Conservation (phyloP, 1,140 invertebrate species). For the Pectinophora gossypiella region DNA sequence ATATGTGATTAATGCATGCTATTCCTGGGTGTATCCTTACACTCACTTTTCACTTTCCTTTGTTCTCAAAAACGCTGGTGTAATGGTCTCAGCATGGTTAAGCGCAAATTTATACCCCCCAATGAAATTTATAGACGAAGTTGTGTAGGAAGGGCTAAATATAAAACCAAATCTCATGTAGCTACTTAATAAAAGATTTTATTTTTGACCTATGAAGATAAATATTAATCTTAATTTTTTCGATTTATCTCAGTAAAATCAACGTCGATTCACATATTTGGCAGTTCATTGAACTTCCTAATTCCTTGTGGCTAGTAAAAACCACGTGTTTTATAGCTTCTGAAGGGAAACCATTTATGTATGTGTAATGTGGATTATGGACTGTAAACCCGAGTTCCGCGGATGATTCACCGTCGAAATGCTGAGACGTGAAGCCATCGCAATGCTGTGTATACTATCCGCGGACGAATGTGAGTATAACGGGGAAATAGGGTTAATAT, state of each 20-base stretch:
- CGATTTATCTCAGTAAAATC: no score
- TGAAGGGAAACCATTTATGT: constrained; percentile 17
- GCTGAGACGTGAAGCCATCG: constrained; percentile 29
- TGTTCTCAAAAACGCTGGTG: constrained; percentile 16
- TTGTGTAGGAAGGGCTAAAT: no score
- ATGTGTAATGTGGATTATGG: constrained; percentile 14
- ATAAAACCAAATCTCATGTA: no score
- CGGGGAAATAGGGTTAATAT: not conserved
- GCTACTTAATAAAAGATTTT: not conserved
- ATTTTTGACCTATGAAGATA: not conserved
- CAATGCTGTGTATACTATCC: constrained; percentile 28
- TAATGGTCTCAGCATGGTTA: not conserved
- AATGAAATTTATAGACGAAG: no score
- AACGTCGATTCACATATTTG: constrained; percentile 9
- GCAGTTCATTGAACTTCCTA: constrained; percentile 12
- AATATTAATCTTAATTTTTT: not conserved
- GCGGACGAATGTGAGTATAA: constrained; percentile 22
- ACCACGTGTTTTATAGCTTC: constrained; percentile 18
- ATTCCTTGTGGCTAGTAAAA: constrained; percentile 19
- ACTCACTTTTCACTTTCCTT: constrained; percentile 35
- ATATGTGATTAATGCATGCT: constrained; percentile 66
- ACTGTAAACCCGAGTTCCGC: constrained; percentile 15
- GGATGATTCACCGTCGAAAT: constrained; percentile 26
- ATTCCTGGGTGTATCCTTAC: constrained; percentile 54
- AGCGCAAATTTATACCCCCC: no score